Percentiles rank a stretch among this genome's conserved stretches.
These are phyloP conservation scores for Dicrurus megarhynchus DNA, from an alignment of 2,113 vertebrate genomes.

Conservation along the genomic window DNA sequence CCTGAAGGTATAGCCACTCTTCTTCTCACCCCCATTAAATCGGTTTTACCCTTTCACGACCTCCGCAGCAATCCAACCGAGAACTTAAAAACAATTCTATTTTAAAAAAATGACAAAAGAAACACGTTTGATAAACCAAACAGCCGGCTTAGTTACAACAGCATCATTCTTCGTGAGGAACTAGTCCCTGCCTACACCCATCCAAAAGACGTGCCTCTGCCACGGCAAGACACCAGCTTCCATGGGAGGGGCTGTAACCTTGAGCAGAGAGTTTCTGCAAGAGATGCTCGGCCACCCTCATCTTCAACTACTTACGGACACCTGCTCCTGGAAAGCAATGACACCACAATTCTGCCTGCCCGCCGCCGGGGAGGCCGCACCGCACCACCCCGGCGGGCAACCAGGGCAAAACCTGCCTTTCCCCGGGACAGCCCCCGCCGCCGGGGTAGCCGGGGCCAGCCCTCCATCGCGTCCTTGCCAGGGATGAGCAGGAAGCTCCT, in stretches of 20 bases:
- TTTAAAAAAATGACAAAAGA: no score
- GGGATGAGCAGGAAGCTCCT: background rate
- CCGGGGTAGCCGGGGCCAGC: background rate
- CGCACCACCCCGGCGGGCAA: background rate
- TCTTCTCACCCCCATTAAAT: background rate
- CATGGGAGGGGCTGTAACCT: conserved; percentile 15
- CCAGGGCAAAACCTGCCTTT: background rate
- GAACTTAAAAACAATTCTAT: rapidly evolving
- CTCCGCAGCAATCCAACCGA: background rate
- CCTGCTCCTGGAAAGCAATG: conserved; percentile 5
- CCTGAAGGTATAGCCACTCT: background rate
- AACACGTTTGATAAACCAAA: background rate
- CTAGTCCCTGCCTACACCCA: background rate
- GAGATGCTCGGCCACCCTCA: background rate
- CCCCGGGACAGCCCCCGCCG: background rate
- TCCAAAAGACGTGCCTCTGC: background rate
- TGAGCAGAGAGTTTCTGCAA: background rate
- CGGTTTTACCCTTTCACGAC: background rate
- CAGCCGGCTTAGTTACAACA: background rate
- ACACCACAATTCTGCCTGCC: conserved; percentile 37
- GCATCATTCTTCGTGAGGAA: background rate
- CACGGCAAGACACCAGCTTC: background rate
- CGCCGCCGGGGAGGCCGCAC: background rate
- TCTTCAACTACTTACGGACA: background rate
- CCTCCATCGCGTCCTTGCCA: background rate